phyloP scores from a whole-genome alignment of 2,113 vertebrate genomes.

The Rana temporaria region DNA sequence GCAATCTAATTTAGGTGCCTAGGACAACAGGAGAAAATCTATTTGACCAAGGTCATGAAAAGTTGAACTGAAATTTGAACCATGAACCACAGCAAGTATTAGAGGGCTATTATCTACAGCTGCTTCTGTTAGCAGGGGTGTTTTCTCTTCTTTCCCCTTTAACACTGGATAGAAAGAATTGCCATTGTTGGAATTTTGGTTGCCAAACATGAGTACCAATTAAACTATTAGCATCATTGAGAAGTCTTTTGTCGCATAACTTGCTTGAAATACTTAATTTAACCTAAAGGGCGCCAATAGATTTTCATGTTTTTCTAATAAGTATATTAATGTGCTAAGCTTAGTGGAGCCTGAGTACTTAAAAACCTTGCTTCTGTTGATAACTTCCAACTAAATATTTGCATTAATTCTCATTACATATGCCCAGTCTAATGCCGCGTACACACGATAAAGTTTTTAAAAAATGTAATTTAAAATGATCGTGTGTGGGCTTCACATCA shows the following conservation, averaged over 20 bases:
- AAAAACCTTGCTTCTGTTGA: too few relatives aligned
- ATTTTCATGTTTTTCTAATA: too few relatives aligned
- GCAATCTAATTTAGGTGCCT: constrained; percentile 17
- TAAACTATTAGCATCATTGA: background rate
- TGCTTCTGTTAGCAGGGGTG: background rate
- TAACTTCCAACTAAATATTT: too few relatives aligned
- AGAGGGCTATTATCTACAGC: background rate
- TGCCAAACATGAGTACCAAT: background rate
- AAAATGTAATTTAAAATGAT: too few relatives aligned
- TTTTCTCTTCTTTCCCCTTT: background rate
- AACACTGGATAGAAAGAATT: background rate
- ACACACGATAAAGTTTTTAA: too few relatives aligned
- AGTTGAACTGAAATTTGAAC: constrained; percentile 35
- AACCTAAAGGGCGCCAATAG: too few relatives aligned
- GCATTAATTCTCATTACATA: too few relatives aligned
- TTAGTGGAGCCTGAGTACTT: too few relatives aligned
- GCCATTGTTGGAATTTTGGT: background rate
- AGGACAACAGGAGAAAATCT: constrained; percentile 20
- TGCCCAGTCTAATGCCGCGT: too few relatives aligned
- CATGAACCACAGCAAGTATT: constrained; percentile 16
- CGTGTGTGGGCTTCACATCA: too few relatives aligned
- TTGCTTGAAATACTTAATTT: background rate
- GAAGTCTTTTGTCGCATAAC: background rate
- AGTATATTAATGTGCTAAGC: too few relatives aligned
- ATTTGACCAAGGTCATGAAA: constrained; percentile 9